Percentiles rank a stretch among this genome's conserved stretches.
phyloP scores from a whole-genome alignment of 2,113 vertebrate species.

The Verasper variegatus region DNA sequence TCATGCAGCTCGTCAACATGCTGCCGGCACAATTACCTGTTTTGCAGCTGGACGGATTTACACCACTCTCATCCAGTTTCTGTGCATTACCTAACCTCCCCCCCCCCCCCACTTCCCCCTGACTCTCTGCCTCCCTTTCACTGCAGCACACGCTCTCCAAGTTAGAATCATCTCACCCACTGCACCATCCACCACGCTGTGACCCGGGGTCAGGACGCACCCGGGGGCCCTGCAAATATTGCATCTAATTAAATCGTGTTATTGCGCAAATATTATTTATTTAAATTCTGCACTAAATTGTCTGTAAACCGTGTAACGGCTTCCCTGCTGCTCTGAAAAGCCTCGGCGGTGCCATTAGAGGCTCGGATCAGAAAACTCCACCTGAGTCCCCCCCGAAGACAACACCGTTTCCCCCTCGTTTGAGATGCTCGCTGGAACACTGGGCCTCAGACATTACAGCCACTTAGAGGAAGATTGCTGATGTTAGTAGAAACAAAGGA shows the following conservation, averaged over 20 bases:
- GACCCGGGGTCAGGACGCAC: conserved; percentile 4
- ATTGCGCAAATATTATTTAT: conserved; percentile 57
- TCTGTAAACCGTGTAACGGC: conserved; percentile 53
- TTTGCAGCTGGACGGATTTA: neutral
- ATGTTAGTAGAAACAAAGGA: neutral
- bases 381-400: conserved; percentile 20
- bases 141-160: conserved; percentile 1
- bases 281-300: conserved; percentile 57
- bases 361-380: conserved; percentile 12
- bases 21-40: conserved; percentile 8
- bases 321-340: conserved; percentile 32
- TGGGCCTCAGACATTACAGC: neutral
- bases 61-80: neutral
- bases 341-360: conserved; percentile 24
- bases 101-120: neutral
- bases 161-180: conserved; percentile 11
- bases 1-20: conserved; percentile 27
- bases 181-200: conserved; percentile 22
- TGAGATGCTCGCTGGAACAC: neutral
- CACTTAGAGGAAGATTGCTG: neutral
- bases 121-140: neutral
- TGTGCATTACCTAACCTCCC: conserved; percentile 9
- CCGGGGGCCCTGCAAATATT: conserved; percentile 38
- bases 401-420: conserved; percentile 14
- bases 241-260: conserved; percentile 50